These are phyloP conservation scores for Neodiprion fabricii DNA, from an alignment of 1,140 invertebrate species.

Conservation along the genomic window DNA sequence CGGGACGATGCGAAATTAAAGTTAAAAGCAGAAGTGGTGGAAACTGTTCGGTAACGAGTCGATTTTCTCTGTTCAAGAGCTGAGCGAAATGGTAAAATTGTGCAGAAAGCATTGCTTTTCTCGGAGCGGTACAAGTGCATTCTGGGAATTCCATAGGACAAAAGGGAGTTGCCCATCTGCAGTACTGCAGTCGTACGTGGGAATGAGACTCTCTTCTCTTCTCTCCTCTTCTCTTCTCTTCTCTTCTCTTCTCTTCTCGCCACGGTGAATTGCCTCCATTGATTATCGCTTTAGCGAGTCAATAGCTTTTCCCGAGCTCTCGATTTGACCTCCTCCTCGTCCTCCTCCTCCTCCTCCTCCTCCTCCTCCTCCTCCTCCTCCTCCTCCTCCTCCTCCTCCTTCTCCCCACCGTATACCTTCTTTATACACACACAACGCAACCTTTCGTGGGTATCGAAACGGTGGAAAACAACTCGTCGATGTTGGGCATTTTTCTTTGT, in stretches of 20 bases:
- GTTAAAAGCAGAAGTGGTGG: neutral
- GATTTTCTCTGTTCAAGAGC: neutral
- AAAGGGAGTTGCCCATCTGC: neutral
- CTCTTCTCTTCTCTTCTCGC: neutral
- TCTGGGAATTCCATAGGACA: neutral
- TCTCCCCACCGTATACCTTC: neutral
- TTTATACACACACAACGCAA: no score
- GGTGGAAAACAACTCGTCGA: no score
- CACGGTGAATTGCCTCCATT: neutral
- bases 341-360: neutral
- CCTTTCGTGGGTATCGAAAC: no score
- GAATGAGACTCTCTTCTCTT: neutral
- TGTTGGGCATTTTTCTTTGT: no score
- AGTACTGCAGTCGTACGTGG: neutral
- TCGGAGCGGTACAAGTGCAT: neutral
- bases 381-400: no score
- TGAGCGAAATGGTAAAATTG: neutral
- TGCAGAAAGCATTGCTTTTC: neutral
- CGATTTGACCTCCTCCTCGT: neutral
- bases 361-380: neutral
- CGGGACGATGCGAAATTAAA: neutral
- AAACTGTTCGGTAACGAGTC: neutral
- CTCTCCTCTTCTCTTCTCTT: neutral
- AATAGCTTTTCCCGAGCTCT: conserved; percentile 4
- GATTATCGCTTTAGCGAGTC: conserved; percentile 5